These are phyloP conservation scores for Epirrita christyi DNA, from an alignment of 2,888 invertebrate genomes.

Conservation along the genomic window DNA sequence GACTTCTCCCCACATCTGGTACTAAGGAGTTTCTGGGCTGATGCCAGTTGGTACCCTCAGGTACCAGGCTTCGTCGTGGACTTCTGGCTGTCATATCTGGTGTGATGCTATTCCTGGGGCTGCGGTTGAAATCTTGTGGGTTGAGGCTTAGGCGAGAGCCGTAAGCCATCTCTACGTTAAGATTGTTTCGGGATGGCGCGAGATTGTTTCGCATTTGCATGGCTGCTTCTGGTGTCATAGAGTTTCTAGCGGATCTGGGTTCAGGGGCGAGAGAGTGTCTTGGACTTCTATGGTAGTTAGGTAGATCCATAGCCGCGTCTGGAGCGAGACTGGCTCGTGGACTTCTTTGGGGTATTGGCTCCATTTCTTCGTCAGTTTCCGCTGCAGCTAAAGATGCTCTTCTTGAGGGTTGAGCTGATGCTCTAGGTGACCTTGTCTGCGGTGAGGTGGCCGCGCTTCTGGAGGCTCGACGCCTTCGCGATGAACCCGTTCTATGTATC, in stretches of 20 bases:
- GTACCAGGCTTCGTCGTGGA: slow-evolving; percentile 86
- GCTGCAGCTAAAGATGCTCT: slow-evolving; percentile 86
- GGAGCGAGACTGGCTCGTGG: slow-evolving; percentile 86
- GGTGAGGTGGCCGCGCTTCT: slow-evolving; percentile 88
- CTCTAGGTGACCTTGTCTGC: slow-evolving; percentile 81
- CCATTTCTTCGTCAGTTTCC: slow-evolving; percentile 85
- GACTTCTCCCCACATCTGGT: slow-evolving; percentile 85
- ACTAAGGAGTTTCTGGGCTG: slow-evolving; percentile 86
- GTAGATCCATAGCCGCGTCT: slow-evolving; percentile 72
- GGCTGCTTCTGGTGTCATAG: slow-evolving; percentile 85
- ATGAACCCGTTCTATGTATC: slow-evolving; percentile 87
- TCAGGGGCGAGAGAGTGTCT: slow-evolving; percentile 84
- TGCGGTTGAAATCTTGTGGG: slow-evolving; percentile 82
- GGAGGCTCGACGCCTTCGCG: slow-evolving; percentile 87
- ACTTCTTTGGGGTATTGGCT: slow-evolving; percentile 75
- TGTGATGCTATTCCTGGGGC: slow-evolving; percentile 78
- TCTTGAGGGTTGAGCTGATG: slow-evolving; percentile 74
- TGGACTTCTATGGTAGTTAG: slow-evolving; percentile 80
- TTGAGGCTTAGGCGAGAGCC: slow-evolving; percentile 84
- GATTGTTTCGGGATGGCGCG: slow-evolving; percentile 85
- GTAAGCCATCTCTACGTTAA: slow-evolving; percentile 84
- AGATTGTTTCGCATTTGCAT: slow-evolving; percentile 83
- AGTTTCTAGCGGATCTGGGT: slow-evolving; percentile 85
- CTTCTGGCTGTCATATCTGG: slow-evolving; percentile 80
- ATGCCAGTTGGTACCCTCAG: slow-evolving; percentile 82